A percentile compares a stretch with the other conserved stretches of the same genome.
Conservation (phyloP, 2,797 vertebrate species). For the Agapornis canus region DNA sequence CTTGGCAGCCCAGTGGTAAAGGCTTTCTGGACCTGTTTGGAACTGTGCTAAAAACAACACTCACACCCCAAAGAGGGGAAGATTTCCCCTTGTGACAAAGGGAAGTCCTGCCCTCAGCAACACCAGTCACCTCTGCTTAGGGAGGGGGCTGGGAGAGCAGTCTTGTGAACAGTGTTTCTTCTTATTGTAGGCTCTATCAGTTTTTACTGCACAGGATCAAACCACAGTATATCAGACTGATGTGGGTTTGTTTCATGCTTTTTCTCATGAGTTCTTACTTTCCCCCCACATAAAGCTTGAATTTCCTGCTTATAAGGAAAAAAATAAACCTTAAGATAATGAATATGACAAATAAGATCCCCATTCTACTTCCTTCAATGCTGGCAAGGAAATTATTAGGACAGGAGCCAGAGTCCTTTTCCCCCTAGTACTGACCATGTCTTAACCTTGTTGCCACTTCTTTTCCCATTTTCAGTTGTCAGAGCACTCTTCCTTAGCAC, state of each 20-base stretch:
- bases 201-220: neutral
- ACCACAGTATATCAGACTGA: neutral
- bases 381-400: neutral
- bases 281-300: neutral
- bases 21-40: neutral
- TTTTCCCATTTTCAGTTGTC: neutral
- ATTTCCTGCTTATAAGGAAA: neutral
- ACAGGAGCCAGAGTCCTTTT: neutral
- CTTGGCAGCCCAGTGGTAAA: neutral
- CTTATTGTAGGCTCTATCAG: neutral
- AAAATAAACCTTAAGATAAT: neutral
- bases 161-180: neutral
- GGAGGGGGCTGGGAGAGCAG: neutral
- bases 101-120: neutral
- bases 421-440: neutral
- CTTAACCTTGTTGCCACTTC: neutral
- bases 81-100: rapidly evolving
- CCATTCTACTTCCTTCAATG: neutral
- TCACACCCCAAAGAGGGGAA: rapidly evolving
- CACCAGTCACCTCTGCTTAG: rapidly evolving
- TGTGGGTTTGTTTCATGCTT: neutral
- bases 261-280: slow-evolving; percentile 2
- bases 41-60: neutral
- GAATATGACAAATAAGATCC: neutral
- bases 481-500: neutral